Percentiles rank a stretch among this genome's conserved stretches.
Evolutionary conservation across 2,888 invertebrate genomes (phyloP).

Genomic region (Lacanobia oleracea): DNA sequence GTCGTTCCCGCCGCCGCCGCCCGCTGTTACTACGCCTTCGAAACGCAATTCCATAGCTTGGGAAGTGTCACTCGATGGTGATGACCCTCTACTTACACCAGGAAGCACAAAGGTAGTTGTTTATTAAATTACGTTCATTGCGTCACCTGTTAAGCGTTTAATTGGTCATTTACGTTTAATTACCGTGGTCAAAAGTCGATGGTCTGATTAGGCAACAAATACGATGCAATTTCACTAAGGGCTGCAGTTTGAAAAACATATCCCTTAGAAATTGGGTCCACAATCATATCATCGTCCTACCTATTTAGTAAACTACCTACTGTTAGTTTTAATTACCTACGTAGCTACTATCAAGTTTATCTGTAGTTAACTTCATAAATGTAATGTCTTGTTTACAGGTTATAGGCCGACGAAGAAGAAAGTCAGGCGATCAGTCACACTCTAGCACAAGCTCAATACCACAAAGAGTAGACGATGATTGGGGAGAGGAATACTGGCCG

Average conservation of each 20-base stretch:
- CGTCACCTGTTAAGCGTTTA: neutral
- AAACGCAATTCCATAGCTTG: conserved; percentile 96
- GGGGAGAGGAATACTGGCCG: conserved; percentile 93
- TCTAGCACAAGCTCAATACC: conserved; percentile 94
- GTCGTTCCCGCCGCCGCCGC: conserved; percentile 92
- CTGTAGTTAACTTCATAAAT: neutral
- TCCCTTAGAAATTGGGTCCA: no score
- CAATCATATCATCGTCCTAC: neutral
- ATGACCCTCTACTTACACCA: conserved; percentile 93
- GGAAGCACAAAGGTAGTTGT: conserved; percentile 92
- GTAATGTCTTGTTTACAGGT: conserved; percentile 82
- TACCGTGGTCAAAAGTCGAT: neutral
- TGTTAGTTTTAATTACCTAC: neutral
- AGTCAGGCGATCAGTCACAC: conserved; percentile 91
- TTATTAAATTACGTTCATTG: neutral
- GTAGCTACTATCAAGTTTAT: neutral
- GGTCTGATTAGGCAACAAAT: neutral
- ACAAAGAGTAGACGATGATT: conserved; percentile 91
- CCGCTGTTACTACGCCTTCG: conserved; percentile 90
- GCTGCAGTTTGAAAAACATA: no score
- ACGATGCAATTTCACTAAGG: neutral
- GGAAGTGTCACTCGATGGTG: conserved; percentile 95
- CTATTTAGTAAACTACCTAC: neutral
- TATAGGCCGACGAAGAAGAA: conserved; percentile 89
- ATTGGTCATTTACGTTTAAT: no score